Evolutionary conservation across 2,797 vertebrate genomes (phyloP).

Genomic region (Channa striata): DNA sequence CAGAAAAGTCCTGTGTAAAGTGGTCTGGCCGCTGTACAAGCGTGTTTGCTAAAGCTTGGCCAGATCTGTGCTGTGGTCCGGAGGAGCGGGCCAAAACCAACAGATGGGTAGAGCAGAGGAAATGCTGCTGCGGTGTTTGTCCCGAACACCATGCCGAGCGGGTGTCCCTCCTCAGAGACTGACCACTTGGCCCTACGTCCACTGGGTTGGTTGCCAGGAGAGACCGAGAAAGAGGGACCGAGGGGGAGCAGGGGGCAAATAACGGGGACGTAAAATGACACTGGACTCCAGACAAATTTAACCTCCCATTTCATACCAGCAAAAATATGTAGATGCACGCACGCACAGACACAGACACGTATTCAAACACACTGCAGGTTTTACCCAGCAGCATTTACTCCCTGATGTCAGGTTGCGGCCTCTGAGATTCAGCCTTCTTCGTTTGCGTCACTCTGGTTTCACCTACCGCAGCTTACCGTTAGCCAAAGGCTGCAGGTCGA

Average conservation of each 20-base stretch:
- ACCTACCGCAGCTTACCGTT: constrained; percentile 25
- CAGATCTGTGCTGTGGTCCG: constrained; percentile 78
- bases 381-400: constrained; percentile 24
- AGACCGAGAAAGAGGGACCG: constrained; percentile 25
- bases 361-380: constrained; percentile 1
- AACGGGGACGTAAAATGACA: constrained; percentile 24
- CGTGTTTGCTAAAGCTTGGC: constrained; percentile 78
- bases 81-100: constrained; percentile 84
- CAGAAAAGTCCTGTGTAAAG: constrained; percentile 79
- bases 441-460: constrained; percentile 38
- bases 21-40: constrained; percentile 80
- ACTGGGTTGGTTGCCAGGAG: constrained; percentile 68
- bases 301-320: constrained; percentile 32
- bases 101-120: constrained; percentile 87
- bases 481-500: constrained; percentile 56
- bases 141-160: constrained; percentile 72
- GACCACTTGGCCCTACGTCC: constrained; percentile 75
- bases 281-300: constrained; percentile 10
- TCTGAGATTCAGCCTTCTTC: constrained; percentile 24
- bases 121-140: constrained; percentile 81
- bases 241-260: constrained; percentile 32
- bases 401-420: constrained; percentile 38
- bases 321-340: constrained; percentile 25
- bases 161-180: constrained; percentile 78
- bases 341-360: background rate